Percentiles rank a stretch among this genome's conserved stretches.
phyloP scores from a whole-genome alignment of 2,888 invertebrate species.

The Rotaria magnacalcarata region DNA sequence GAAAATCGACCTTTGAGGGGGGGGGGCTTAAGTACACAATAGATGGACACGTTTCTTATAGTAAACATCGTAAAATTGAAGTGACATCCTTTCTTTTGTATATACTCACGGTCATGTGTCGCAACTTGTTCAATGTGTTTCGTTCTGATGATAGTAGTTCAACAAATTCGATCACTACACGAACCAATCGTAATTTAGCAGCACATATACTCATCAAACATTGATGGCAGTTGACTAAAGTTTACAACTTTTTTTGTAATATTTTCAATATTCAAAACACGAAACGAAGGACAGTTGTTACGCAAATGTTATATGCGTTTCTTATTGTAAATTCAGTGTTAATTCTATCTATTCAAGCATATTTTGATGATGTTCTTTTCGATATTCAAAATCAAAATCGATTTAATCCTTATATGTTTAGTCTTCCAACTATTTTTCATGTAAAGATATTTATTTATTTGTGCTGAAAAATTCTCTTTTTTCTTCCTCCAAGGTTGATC shows the following conservation, averaged over 20 bases:
- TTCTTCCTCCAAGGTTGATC: slow-evolving; percentile 36
- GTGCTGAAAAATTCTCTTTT: background rate
- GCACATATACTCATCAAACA: background rate
- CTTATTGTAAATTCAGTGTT: background rate
- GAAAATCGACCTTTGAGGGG: no score
- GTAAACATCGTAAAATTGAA: no score
- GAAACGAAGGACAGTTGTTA: background rate
- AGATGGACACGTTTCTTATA: no score
- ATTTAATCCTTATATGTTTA: background rate
- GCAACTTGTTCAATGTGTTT: no score
- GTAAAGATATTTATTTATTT: background rate
- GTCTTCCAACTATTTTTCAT: slow-evolving; percentile 3
- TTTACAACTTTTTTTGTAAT: background rate
- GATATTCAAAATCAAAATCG: background rate
- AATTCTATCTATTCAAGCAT: background rate
- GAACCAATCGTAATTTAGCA: background rate
- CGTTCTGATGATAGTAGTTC: background rate
- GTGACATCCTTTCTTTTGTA: no score
- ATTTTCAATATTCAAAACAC: background rate
- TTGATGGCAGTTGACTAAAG: slow-evolving; percentile 1
- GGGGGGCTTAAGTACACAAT: no score
- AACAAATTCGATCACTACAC: background rate
- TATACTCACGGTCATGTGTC: no score
- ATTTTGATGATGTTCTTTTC: background rate
- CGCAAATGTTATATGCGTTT: background rate